Evolutionary conservation across 2,888 invertebrate genomes (phyloP).

Genomic region (Conus canariensis): DNA sequence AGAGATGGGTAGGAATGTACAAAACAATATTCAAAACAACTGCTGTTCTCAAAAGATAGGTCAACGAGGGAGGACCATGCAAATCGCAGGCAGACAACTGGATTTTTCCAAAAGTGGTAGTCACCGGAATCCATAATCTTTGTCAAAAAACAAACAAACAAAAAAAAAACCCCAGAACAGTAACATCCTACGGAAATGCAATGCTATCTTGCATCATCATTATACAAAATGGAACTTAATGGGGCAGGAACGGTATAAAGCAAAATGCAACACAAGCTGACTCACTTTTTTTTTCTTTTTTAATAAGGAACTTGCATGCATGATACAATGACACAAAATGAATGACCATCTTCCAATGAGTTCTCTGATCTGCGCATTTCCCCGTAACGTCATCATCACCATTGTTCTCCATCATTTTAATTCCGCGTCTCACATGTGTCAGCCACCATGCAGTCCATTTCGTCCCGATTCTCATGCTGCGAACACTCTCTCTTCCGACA

Average conservation of each 20-base stretch:
- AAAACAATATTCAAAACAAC: no score
- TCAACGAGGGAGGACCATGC: neutral
- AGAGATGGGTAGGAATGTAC: neutral
- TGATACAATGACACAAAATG: constrained; percentile 2
- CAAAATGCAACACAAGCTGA: neutral
- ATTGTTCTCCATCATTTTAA: neutral
- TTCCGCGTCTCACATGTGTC: neutral
- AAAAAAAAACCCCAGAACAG: no score
- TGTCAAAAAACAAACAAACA: no score
- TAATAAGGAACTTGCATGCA: neutral
- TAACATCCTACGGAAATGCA: no score
- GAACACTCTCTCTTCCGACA: neutral
- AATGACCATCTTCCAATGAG: neutral
- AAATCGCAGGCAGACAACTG: neutral
- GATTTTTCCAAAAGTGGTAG: neutral
- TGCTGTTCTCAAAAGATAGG: no score
- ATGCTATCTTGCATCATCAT: no score
- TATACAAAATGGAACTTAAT: no score
- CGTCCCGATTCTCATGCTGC: neutral
- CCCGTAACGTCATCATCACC: neutral
- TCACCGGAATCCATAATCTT: neutral
- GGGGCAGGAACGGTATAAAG: no score
- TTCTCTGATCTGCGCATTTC: neutral
- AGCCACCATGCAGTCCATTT: neutral
- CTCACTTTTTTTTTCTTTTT: neutral